Percentiles rank a stretch among this genome's conserved stretches.
phyloP scores from a whole-genome alignment of 1,140 invertebrate genomes.

The Nixonia krombeini region DNA sequence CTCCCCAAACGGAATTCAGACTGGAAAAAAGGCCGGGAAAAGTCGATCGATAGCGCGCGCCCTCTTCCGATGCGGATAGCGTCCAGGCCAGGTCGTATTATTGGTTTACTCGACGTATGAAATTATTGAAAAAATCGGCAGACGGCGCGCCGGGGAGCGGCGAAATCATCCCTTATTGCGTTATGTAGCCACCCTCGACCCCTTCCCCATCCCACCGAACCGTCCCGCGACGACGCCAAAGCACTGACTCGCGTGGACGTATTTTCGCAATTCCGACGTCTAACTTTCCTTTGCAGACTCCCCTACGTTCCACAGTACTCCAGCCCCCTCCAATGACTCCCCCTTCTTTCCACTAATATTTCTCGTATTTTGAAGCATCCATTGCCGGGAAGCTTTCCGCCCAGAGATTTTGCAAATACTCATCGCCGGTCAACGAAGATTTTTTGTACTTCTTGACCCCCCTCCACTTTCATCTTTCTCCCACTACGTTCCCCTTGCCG shows the following conservation, averaged over 20 bases:
- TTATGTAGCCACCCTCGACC: conserved; percentile 33
- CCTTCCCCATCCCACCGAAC: conserved; percentile 14
- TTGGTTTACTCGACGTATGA: conserved; percentile 11
- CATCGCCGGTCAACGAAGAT: too few species aligned
- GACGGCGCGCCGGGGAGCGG: conserved; percentile 4
- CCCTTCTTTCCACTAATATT: conserved; percentile 3
- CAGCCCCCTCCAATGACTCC: too few species aligned
- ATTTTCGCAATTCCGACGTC: conserved; percentile 34
- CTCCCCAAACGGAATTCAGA: conserved; percentile 3
- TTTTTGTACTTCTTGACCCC: too few species aligned
- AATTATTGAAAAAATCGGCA: too few species aligned
- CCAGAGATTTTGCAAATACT: background rate
- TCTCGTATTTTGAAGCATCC: conserved; percentile 1
- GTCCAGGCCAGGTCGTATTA: background rate
- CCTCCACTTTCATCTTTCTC: too few species aligned
- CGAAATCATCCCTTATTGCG: conserved; percentile 33
- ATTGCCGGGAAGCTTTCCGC: conserved; percentile 1
- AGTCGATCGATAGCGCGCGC: conserved; percentile 17
- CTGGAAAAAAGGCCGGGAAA: conserved; percentile 14
- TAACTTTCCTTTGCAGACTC: too few species aligned
- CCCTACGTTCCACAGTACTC: too few species aligned
- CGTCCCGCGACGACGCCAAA: conserved; percentile 25
- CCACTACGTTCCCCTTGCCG: too few species aligned
- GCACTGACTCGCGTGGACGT: conserved; percentile 38
- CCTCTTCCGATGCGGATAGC: conserved; percentile 1